Conservation (phyloP, 1,140 invertebrate genomes). For the Drosophila repleta region DNA sequence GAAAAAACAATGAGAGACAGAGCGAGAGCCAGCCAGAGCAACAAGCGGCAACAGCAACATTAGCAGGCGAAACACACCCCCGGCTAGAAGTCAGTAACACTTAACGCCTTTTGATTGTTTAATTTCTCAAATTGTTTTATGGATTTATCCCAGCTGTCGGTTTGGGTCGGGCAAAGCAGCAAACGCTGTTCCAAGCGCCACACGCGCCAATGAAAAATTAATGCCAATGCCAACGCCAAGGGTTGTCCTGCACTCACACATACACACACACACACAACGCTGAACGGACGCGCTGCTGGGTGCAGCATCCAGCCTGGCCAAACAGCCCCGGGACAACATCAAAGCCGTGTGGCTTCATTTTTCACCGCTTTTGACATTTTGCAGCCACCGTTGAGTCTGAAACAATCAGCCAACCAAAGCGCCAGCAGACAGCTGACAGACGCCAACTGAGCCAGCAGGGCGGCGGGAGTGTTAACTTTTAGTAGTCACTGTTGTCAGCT, state of each 20-base stretch:
- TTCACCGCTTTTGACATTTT: conserved; percentile 81
- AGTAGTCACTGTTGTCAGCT: conserved; percentile 44
- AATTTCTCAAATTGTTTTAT: conserved; percentile 83
- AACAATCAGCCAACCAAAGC: conserved; percentile 80
- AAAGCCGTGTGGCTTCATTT: conserved; percentile 74
- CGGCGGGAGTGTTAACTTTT: conserved; percentile 35
- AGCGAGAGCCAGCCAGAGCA: conserved; percentile 13
- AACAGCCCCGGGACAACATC: conserved; percentile 57
- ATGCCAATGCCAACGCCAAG: conserved; percentile 51
- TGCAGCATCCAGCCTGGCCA: conserved; percentile 12
- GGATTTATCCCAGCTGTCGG: conserved; percentile 71
- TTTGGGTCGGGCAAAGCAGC: neutral
- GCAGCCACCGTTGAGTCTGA: conserved; percentile 70
- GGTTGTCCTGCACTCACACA: conserved; percentile 12
- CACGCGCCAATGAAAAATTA: conserved; percentile 82
- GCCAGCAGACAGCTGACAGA: conserved; percentile 66
- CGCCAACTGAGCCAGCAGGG: conserved; percentile 12
- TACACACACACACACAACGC: neutral
- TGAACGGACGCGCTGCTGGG: neutral
- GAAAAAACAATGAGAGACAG: conserved; percentile 34
- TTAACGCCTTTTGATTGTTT: conserved; percentile 83
- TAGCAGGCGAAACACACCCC: conserved; percentile 25
- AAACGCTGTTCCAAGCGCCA: conserved; percentile 44
- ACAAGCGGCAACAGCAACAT: conserved; percentile 2
- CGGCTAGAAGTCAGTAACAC: conserved; percentile 69